phyloP scores from a whole-genome alignment of 1,140 invertebrate genomes.

The Diploscapter pachys region DNA sequence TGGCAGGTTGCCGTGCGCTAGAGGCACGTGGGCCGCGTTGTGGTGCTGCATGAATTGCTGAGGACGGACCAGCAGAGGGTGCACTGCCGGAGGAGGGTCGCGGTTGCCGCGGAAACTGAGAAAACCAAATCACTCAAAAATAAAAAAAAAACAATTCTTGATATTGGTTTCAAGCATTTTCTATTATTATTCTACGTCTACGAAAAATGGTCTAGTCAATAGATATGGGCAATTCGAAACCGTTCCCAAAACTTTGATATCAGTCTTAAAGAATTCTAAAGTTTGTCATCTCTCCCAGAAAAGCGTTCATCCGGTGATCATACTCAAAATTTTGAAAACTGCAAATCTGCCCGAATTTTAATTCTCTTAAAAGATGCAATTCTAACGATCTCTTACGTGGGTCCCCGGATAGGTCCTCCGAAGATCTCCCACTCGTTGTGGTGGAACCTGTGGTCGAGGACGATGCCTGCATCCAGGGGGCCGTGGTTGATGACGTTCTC shows the following conservation, averaged over 20 bases:
- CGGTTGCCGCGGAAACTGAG: not conserved
- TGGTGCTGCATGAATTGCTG: not conserved
- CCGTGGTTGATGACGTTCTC: conserved; percentile 4
- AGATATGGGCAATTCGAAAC: too few relatives aligned
- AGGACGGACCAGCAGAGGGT: conserved; percentile 9
- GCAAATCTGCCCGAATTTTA: too few relatives aligned
- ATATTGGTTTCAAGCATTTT: too few relatives aligned
- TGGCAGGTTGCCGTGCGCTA: not conserved
- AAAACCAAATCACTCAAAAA: not conserved
- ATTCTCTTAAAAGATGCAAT: too few relatives aligned
- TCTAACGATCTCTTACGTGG: too few relatives aligned
- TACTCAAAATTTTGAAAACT: too few relatives aligned
- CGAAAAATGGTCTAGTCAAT: too few relatives aligned
- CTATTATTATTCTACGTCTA: too few relatives aligned
- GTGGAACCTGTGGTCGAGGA: not conserved
- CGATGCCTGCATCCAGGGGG: not conserved
- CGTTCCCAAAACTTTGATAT: too few relatives aligned
- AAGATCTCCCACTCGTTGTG: conserved; percentile 11
- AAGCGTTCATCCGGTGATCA: too few relatives aligned
- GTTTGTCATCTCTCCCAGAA: too few relatives aligned
- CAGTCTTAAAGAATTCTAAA: too few relatives aligned
- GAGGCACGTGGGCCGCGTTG: not conserved
- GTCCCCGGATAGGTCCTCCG: conserved; percentile 6
- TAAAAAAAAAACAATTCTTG: not conserved
- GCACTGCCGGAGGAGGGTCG: not conserved